Evolutionary conservation across 2,888 invertebrate genomes (phyloP), one percentile per base, ranked within the genome.

Genomic region (Dasypolia templi): DNA sequence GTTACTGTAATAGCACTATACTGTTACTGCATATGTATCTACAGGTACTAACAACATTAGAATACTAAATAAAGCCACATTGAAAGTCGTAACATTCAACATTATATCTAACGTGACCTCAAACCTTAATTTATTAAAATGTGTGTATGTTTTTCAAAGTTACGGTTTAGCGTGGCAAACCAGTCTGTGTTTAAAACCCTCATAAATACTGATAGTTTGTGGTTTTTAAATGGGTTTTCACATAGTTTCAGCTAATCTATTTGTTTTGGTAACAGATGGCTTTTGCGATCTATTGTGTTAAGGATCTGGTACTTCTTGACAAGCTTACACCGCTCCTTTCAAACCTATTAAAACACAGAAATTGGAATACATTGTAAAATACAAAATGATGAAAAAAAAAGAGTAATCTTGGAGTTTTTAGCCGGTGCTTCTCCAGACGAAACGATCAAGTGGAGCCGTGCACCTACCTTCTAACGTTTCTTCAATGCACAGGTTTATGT

Each of bases 161-260:
- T 79, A 79, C 51, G 68, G 49, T 65, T 58, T n/a, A 69, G 51
- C 22, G 0, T 11, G 39, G 17, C 19, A 63, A 44, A 49, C 26
- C 51, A 59, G 71, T 22, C 35, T 29, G 69, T 56, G 53, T 51
- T 46, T 22, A 61, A 61, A 44, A 55, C 76, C 80, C 69, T 81
- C 63, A 64, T 81, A 81, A 70, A 79, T 79, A 69, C 56, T 3
- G 58, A 59, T 22, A 51, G 61, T 79, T 79, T 70, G 79, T 12
- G 75, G 81, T 66, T 67, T 65, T 56, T 32, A 49, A 53, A 63
- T 62, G 14, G 55, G 35, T 29, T 75, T 49, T 49, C 12, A 56
- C 39, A 56, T 35, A n/a, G 32, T 22, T 70, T 49, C 35, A 65
- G 19, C 3, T 55, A 29, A 69, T 53, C 56, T 65, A 75, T 66